Evolutionary conservation across 2,113 vertebrate genomes (phyloP).

Genomic region (Sinocyclocheilus anophthalmus): DNA sequence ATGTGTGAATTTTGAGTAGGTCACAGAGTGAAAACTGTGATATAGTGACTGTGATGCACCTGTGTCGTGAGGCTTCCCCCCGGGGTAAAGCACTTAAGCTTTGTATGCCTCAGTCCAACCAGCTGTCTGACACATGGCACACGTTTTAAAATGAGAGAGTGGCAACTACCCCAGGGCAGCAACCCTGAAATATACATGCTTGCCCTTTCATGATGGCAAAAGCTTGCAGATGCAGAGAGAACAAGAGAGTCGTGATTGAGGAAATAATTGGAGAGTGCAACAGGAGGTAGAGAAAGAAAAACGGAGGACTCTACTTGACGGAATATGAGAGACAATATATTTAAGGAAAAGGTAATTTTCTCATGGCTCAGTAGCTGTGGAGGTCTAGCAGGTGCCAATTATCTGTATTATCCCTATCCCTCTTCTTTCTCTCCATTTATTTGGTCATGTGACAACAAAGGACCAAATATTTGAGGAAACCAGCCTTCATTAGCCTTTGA

Average conservation of each 20-base stretch:
- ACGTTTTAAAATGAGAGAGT: slow-evolving; percentile 67
- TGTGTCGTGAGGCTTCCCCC: slow-evolving; percentile 67
- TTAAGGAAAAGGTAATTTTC: background rate
- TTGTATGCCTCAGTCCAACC: slow-evolving; percentile 78
- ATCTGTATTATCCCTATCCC: slow-evolving; percentile 34
- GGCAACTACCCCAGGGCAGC: slow-evolving; percentile 43
- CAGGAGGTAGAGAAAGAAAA: background rate
- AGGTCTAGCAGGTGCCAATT: slow-evolving; percentile 26
- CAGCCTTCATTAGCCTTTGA: slow-evolving; percentile 51
- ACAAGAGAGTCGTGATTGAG: background rate
- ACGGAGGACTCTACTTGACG: background rate
- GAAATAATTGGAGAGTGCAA: background rate
- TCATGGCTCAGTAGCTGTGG: slow-evolving; percentile 25
- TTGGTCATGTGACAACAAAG: slow-evolving; percentile 70
- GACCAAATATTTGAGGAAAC: slow-evolving; percentile 50
- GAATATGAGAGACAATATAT: background rate
- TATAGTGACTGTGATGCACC: slow-evolving; percentile 34
- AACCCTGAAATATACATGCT: slow-evolving; percentile 53
- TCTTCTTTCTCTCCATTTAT: slow-evolving; percentile 71
- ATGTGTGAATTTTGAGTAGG: slow-evolving; percentile 26
- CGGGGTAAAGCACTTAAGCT: slow-evolving; percentile 79
- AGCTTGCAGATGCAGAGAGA: background rate
- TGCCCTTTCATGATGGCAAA: background rate
- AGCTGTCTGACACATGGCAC: slow-evolving; percentile 72
- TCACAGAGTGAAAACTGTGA: slow-evolving; percentile 15